Base-by-base conservation (phyloP, 2,113 vertebrate species). In the Catharus minimus region DNA sequence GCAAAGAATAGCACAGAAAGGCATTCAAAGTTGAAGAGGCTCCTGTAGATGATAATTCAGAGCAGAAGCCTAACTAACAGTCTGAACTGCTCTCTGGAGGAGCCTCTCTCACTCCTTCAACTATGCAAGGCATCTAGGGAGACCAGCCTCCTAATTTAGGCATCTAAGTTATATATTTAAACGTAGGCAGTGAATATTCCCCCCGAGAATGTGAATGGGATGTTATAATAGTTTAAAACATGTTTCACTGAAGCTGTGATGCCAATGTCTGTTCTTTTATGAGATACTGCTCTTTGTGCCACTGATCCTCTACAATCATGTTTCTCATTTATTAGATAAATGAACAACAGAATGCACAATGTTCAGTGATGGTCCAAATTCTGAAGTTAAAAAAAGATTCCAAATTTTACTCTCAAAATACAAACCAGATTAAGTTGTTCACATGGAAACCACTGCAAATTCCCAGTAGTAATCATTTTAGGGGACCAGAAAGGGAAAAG, bases 1-100 rank as follows among this genome's bases (percentile, higher is more conserved):
- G 77, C 69, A 86, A 84, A 93, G 83, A 95, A 95, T 76, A 94
- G 84, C 94, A 53, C 58, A 82, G 74, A 86, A 76, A 62, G 79
- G 74, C 84, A 91, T 68, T 91, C 71, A 66, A 61, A 92, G 62
- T 68, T 73, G 69, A 96, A 92, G 81, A 95, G 87, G 74, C 84
- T 94, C 23, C 78, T 96, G 78, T 74, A 82, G 81, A 85, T 79
- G 81, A 85, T 82, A 96, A 95, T 92, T 96, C 78, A 93, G 74
- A 93, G 87, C 87, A 90, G 87, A 95, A 84, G 69, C 43, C 91
- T 93, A 93, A 82, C 50, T 66, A 92, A 92, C 39, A 84, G 69
- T 82, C 78, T 89, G 91, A 95, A 93, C 39, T 91, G 66, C 87
- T 92, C 86, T 93, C 93, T 91, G 81, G 94, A 94, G 88, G 64